Conservation (phyloP, 2,797 vertebrate genomes). For the Cichlasoma orientale region DNA sequence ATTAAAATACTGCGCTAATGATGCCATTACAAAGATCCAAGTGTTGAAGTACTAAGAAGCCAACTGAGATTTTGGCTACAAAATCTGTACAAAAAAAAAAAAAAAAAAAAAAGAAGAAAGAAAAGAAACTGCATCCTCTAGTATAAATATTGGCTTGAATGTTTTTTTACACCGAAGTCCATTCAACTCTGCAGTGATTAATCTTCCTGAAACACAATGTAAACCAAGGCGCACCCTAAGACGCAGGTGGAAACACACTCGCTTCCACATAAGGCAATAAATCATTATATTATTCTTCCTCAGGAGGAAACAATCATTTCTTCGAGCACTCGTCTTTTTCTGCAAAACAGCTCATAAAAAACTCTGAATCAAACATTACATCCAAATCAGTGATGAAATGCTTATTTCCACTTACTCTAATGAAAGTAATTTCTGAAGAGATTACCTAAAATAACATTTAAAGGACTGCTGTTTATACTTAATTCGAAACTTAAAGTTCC, state of each 20-base stretch:
- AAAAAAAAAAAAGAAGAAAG: not conserved
- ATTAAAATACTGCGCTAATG: conserved; percentile 3
- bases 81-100: conserved; percentile 27
- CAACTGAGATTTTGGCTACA: conserved; percentile 34
- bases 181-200: conserved; percentile 15
- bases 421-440: conserved; percentile 15
- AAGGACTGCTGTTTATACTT: not conserved
- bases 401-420: conserved; percentile 1
- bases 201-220: conserved; percentile 37
- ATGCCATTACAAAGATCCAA: conserved; percentile 2
- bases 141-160: conserved; percentile 17
- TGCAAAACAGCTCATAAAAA: conserved; percentile 6
- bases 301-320: conserved; percentile 19
- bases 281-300: conserved; percentile 29
- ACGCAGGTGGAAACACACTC: conserved; percentile 21
- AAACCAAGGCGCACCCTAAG: conserved; percentile 31
- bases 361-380: conserved; percentile 30
- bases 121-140: conserved; percentile 2
- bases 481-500: conserved; percentile 7
- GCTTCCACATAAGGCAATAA: conserved; percentile 60
- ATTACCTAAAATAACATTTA: conserved; percentile 8
- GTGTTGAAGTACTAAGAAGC: not conserved
- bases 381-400: conserved; percentile 4
- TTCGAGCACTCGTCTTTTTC: conserved; percentile 8
- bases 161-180: not conserved